Evolutionary conservation across 2,113 vertebrate genomes (phyloP), one percentile per base, ranked within the genome.

Genomic region (Rhipidura dahli): DNA sequence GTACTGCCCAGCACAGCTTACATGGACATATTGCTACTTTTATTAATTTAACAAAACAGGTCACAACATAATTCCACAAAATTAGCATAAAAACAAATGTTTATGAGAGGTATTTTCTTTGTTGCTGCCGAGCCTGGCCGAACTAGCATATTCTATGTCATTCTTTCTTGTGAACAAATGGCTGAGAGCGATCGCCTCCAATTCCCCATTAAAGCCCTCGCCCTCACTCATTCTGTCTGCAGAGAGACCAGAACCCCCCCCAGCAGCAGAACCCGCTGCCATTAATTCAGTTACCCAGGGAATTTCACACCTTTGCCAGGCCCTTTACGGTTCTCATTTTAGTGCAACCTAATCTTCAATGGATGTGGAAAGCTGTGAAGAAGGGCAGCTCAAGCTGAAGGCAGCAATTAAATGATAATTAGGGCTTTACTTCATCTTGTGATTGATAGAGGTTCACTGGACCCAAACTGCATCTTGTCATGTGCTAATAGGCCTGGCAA

Each of bases 381-480:
- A 96, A 97, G 95, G 96, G 85, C 95, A 95, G 91, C 73, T 93
- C 93, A 88, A 85, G 91, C 97, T 96, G 95, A 97, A 97, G 98
- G 97, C 97, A 96, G 98, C 98, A 98, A 98, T 98, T 98, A 98
- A 97, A 97, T 97, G 97, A 98, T 98, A 98, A 98, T 98, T 98
- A 98, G 98, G 97, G 97, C 96, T 97, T 97, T 98, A 98, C 98
- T 98, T 99, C 98, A 97, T 97, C 97, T 97, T 97, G 98, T 98
- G 98, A 99, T 98, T 98, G 98, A 99, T 98, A 97, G 98, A 97
- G 97, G 96, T 97, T 97, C 95, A 96, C 96, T 94, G 92, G 97
- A 96, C 98, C 97, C 98, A 97, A 96, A 97, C 96, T 97, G 97
- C 96, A 93, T 93, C 96, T 96, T 96, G 96, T 97, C 97, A 92